phyloP scores from a whole-genome alignment of 2,888 invertebrate species.

The Argynnis bischoffii region DNA sequence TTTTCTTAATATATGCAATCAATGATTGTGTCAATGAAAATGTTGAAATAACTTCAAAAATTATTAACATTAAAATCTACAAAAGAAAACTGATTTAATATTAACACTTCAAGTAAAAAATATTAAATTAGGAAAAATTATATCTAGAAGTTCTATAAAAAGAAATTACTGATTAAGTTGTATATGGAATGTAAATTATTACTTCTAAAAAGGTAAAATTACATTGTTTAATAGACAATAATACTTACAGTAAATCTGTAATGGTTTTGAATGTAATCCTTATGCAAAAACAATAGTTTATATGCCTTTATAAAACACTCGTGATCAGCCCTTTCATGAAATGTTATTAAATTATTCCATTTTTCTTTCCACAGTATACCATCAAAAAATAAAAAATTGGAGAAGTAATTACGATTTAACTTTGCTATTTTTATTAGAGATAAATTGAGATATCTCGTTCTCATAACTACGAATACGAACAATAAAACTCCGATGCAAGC shows the following conservation, averaged over 20 bases:
- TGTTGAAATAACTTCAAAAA: not conserved
- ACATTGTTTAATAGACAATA: no score
- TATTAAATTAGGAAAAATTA: no score
- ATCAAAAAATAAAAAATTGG: constrained; percentile 53
- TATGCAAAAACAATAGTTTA: constrained; percentile 51
- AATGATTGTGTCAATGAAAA: constrained; percentile 6
- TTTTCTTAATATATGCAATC: constrained; percentile 7
- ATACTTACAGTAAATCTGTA: constrained; percentile 56
- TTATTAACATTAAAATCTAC: not conserved
- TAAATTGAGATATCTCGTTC: constrained; percentile 61
- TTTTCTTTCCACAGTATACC: constrained; percentile 55
- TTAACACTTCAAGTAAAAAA: no score
- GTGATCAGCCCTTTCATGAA: constrained; percentile 46
- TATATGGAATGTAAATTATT: not conserved
- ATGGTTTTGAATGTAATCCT: constrained; percentile 46
- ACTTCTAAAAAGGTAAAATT: not conserved
- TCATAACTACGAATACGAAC: constrained; percentile 28
- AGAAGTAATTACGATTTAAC: constrained; percentile 54
- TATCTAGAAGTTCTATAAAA: not conserved
- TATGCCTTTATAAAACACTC: constrained; percentile 50
- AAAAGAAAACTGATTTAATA: not conserved
- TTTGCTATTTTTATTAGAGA: constrained; percentile 57
- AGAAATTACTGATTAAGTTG: not conserved
- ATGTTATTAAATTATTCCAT: constrained; percentile 52
- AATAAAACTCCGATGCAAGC: constrained; percentile 2